A percentile compares a stretch with the other conserved stretches of the same genome.
Evolutionary conservation across 2,888 invertebrate species (phyloP).

Genomic region (Acanthococcus lagerstroemiae): DNA sequence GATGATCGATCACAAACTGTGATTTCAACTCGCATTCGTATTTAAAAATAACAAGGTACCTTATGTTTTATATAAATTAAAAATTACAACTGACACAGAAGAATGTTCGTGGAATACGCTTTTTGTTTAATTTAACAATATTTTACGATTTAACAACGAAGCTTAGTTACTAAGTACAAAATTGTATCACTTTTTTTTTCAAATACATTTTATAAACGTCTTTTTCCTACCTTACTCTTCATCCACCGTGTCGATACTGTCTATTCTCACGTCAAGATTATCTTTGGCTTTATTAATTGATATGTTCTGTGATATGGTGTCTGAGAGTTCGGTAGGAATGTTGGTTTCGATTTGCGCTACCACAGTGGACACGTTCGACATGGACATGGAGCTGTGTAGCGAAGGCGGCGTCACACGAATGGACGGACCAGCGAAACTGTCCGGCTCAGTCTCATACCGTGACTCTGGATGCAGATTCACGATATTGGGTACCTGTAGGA

Average conservation of each 20-base stretch:
- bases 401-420: slow-evolving; percentile 19
- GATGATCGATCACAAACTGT: too few relatives aligned
- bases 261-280: slow-evolving; percentile 27
- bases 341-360: slow-evolving; percentile 29
- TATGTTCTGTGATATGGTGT: slow-evolving; percentile 6
- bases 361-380: slow-evolving; percentile 27
- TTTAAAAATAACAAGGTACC: too few relatives aligned
- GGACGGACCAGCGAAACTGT: neutral
- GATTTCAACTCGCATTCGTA: too few relatives aligned
- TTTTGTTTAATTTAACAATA: too few relatives aligned
- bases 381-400: slow-evolving; percentile 10
- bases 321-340: slow-evolving; percentile 11
- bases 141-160: too few relatives aligned
- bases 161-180: too few relatives aligned
- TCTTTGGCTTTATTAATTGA: slow-evolving; percentile 17
- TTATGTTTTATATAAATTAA: too few relatives aligned
- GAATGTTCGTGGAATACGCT: too few relatives aligned
- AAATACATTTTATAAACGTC: too few relatives aligned
- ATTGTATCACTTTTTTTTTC: too few relatives aligned
- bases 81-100: too few relatives aligned
- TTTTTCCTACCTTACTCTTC: too few relatives aligned
- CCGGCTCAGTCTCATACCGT: neutral
- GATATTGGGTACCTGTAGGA: slow-evolving; percentile 16
- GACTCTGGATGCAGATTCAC: slow-evolving; percentile 14
- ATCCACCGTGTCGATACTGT: neutral